Base-by-base conservation (phyloP, 2,113 vertebrate species). In the Grammomys surdaster region DNA sequence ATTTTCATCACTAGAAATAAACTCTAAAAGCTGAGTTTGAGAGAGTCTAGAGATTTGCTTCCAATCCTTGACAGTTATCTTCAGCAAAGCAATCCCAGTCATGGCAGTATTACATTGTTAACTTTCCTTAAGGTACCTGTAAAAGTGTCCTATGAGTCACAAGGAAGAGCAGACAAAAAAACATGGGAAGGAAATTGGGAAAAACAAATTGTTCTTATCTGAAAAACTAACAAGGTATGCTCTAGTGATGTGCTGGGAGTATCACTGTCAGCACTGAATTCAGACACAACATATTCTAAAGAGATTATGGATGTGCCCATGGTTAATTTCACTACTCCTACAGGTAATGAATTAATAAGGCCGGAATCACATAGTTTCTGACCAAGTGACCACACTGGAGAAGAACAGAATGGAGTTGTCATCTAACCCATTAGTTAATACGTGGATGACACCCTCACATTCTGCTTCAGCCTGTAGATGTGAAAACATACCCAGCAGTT, bases 1-100 rank as follows among this genome's bases (percentile, higher is more conserved):
- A 56, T 75, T 90, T 65, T 90, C 93, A 87, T 46, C 54, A 58
- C 88, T 75, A 92, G 40, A 91, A 81, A 86, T 94, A 90, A 78
- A 75, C 43, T 87, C 65, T 87, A 77, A 94, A 89, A 63, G 20
- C 22, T 70, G 20, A 28, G 70, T 82, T 65, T 75, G 17, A 70
- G 82, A 70, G 10, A 46, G 81, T 91, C 67, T 81, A 88, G 81
- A 43, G 40, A 92, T 51, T 86, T 40, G 43, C 46, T 77, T 48
- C 48, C 56, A 86, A 9, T 22, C 60, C 82, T 51, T 75, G 56
- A 92, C 40, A 88, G 46, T 82, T 75, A 91, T 43, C 69, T 48
- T 95, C 81, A 80, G 89, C 86, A 89, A 88, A 69, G 82, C 24
- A 63, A 70, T 54, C 7, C 43, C 75, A 31, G 67, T 19, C n/a